Percentiles rank a stretch among this genome's conserved stretches.
Evolutionary conservation across 1,140 invertebrate species (phyloP).

Genomic region (Drosophila malerkotliana): DNA sequence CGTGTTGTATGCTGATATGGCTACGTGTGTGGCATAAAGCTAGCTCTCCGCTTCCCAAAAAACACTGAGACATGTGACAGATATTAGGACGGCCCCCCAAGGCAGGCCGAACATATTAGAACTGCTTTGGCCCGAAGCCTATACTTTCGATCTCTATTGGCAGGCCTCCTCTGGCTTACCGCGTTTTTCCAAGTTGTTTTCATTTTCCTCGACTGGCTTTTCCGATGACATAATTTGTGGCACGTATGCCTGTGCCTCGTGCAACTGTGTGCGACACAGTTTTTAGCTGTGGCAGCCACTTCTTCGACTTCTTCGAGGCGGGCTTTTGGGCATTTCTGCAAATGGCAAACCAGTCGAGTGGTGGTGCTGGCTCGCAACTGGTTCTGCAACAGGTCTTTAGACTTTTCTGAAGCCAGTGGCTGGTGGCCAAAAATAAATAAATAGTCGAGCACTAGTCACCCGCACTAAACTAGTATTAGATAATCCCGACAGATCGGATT

Average conservation of each 20-base stretch:
- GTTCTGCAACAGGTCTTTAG: constrained; percentile 52
- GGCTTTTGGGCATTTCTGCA: constrained; percentile 61
- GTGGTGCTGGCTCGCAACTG: constrained; percentile 45
- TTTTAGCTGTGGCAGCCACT: constrained; percentile 60
- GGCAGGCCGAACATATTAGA: constrained; percentile 40
- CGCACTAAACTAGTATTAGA: constrained; percentile 47
- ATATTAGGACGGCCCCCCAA: constrained; percentile 42
- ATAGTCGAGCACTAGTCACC: constrained; percentile 30
- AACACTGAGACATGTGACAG: constrained; percentile 41
- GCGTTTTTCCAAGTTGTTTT: constrained; percentile 50
- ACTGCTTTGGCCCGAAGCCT: constrained; percentile 24
- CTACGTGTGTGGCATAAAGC: constrained; percentile 58
- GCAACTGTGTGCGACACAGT: constrained; percentile 70
- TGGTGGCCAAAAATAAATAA: constrained; percentile 40
- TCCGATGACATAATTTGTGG: constrained; percentile 77
- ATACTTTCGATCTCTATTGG: constrained; percentile 55
- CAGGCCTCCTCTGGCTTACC: constrained; percentile 8
- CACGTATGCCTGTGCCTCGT: constrained; percentile 41
- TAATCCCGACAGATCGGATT: constrained; percentile 45
- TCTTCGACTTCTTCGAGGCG: constrained; percentile 48
- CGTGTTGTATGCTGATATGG: constrained; percentile 23
- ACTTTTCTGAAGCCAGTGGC: constrained; percentile 31
- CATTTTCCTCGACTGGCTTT: constrained; percentile 64
- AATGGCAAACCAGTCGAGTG: constrained; percentile 68
- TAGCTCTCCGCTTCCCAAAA: constrained; percentile 13